Base-by-base conservation (phyloP, 2,113 vertebrate species). In the Pao palembangensis region DNA sequence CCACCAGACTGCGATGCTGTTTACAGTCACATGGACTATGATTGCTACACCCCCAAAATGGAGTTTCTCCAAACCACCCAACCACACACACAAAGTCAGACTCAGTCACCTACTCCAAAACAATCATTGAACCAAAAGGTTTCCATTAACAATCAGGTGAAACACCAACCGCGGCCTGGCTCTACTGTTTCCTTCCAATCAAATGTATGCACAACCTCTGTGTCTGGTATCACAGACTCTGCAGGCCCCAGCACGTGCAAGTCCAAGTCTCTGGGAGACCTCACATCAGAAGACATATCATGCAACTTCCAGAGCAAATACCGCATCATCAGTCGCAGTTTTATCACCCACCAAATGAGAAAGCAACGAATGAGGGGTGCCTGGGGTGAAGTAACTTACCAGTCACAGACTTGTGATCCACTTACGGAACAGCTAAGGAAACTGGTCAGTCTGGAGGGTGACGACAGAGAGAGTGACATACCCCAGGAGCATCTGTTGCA, bases 301-400 rank as follows among this genome's bases (percentile, higher is more conserved):
- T 98, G 95, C 83, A 96, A 95, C 73, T 99, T 99, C 17, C 93
- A 99, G 82, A 96, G 97, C 75, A 99, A 98, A 79, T 99, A 99
- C 58, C 91, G 96, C 38, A 94, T 94, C 51, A 98, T 99, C 31
- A 98, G 95, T 59, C 93, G 91, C 69, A 95, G 95, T 75, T 98
- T 99, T 55, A 78, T 97, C 67, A 92, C 93, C 1, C 90, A 94
- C 0, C 83, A 90, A 23, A 81, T 91, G 82, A 85, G 82, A 64
- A 93, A 92, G 61, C 87, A 90, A 65, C 91, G 84, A 55, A 78
- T 51, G 7, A 72, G 81, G 0, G 70, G 55, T 71, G 15, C 52
- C 64, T 67, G 78, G 1, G 74, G 65, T 69, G 41, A 51, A 52
- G 67, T 73, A 69, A 69, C 64, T 0, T 62, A 82, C 68, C 81